phyloP scores from a whole-genome alignment of 37 sponge, comb jelly and placozoan species.

The Ephydatia muelleri region DNA sequence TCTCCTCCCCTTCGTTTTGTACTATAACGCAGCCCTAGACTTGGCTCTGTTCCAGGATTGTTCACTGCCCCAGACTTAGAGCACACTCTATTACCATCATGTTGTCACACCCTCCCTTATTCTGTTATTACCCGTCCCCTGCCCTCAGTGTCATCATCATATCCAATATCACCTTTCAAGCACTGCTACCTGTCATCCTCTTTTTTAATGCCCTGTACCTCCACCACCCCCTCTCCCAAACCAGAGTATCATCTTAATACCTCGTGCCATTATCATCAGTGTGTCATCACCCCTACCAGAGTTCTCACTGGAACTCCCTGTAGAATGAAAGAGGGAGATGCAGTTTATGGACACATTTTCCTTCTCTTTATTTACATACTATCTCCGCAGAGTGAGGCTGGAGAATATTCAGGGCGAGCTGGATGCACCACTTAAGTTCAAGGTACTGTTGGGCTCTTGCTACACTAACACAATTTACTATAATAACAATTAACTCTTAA shows the following conservation, averaged over 20 bases:
- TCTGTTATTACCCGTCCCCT: neutral
- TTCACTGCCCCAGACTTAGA: neutral
- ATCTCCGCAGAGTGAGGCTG: slow-evolving; percentile 65
- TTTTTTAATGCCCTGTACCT: too few species aligned
- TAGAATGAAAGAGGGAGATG: too few species aligned
- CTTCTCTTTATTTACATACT: too few species aligned
- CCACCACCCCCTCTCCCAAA: too few species aligned
- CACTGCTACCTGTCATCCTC: neutral
- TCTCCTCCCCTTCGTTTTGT: too few species aligned
- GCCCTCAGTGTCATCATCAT: neutral
- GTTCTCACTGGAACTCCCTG: too few species aligned
- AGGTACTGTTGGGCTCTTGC: slow-evolving; percentile 68
- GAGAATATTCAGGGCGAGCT: slow-evolving; percentile 86
- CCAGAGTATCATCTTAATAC: too few species aligned
- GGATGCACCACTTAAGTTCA: slow-evolving; percentile 91
- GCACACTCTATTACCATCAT: neutral
- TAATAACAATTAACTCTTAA: neutral
- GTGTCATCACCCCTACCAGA: too few species aligned
- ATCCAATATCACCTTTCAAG: too few species aligned
- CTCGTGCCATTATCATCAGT: too few species aligned
- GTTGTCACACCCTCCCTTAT: neutral
- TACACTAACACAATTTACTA: too few species aligned
- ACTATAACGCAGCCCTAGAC: neutral
- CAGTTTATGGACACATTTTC: too few species aligned
- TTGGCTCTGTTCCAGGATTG: neutral